Percentiles rank a stretch among this genome's conserved stretches.
These are phyloP conservation scores for Ganaspis brasiliensis DNA, from an alignment of 2,888 invertebrate genomes.

Conservation along the genomic window DNA sequence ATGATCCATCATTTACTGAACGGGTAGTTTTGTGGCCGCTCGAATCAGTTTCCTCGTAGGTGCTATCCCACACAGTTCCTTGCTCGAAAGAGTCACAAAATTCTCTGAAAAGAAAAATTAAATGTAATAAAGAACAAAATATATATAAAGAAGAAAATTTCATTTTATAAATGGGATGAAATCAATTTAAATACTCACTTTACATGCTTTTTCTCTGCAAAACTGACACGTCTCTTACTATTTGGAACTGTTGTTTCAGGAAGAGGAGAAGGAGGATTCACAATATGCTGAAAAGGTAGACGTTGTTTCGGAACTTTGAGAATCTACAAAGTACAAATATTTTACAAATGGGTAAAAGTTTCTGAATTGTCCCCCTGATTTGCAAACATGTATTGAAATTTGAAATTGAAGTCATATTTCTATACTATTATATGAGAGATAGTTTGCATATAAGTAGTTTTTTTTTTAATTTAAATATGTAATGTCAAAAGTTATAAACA, in stretches of 20 bases:
- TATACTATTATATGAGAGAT: too few species aligned
- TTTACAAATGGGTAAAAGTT: too few species aligned
- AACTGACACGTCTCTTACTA: constrained; percentile 75
- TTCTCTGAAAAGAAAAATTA: constrained; percentile 65
- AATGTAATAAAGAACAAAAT: constrained; percentile 45
- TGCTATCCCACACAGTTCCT: constrained; percentile 74
- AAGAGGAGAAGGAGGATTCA: constrained; percentile 61
- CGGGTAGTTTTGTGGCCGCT: constrained; percentile 52
- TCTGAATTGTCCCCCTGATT: too few species aligned
- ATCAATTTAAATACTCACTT: constrained; percentile 65
- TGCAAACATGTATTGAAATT: too few species aligned
- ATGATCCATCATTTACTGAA: constrained; percentile 31
- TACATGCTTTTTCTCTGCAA: constrained; percentile 76
- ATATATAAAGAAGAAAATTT: background rate
- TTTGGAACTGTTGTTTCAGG: constrained; percentile 66
- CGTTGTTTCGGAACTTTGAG: constrained; percentile 71
- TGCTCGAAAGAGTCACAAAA: constrained; percentile 74
- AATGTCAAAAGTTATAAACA: background rate
- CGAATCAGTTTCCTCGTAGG: constrained; percentile 74
- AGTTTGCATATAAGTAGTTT: too few species aligned
- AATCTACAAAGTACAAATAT: constrained; percentile 65
- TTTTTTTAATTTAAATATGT: too few species aligned
- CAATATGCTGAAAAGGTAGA: constrained; percentile 68
- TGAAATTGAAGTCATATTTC: too few species aligned
- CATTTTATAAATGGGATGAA: background rate